Conservation (phyloP, 2,113 vertebrate species). For the Ardeotis arabs region DNA sequence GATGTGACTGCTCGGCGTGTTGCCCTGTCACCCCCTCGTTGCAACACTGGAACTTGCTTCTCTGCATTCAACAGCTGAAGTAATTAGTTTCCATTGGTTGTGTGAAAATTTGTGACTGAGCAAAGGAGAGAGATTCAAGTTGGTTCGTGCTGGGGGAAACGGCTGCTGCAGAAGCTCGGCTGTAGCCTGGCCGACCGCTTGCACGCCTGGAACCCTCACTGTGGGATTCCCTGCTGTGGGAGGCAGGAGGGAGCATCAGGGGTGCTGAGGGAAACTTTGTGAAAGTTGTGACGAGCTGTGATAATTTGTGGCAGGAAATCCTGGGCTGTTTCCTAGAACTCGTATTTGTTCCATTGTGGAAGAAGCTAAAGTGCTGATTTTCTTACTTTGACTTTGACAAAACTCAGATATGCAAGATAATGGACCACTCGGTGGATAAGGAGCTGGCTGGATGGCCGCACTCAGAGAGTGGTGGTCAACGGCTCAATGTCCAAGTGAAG, state of each 20-base stretch:
- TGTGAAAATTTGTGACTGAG: not conserved
- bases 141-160: rapidly evolving
- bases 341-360: not conserved
- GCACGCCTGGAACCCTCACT: rapidly evolving
- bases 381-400: not conserved
- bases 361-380: not conserved
- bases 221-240: rapidly evolving
- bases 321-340: not conserved
- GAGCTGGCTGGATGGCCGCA: too few relatives aligned
- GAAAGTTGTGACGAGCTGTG: not conserved
- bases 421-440: too few relatives aligned
- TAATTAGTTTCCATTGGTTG: not conserved
- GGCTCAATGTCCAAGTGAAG: too few relatives aligned
- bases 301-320: not conserved
- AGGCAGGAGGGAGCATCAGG: not conserved
- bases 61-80: rapidly evolving
- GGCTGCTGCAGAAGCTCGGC: not conserved
- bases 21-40: not conserved
- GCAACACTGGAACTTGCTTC: not conserved
- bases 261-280: not conserved
- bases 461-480: too few relatives aligned
- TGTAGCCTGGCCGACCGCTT: rapidly evolving
- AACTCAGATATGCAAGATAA: not conserved
- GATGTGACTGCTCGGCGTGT: not conserved
- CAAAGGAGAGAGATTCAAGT: not conserved